Conservation (phyloP, 2,113 vertebrate genomes). For the Embiotoca jacksoni region DNA sequence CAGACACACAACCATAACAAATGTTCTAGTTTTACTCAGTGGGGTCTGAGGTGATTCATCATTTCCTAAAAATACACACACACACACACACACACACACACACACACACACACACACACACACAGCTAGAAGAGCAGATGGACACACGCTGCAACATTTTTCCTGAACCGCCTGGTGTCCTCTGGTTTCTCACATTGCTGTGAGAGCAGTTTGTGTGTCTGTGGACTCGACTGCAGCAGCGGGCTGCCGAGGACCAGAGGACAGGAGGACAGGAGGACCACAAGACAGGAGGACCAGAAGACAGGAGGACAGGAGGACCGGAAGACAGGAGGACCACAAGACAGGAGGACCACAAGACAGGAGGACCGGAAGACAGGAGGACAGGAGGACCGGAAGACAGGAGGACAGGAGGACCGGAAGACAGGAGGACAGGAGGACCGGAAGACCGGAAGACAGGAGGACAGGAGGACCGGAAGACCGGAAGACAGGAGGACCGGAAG, state of each 20-base stretch:
- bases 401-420: too few species aligned
- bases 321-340: too few species aligned
- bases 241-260: background rate
- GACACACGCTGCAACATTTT: background rate
- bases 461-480: too few species aligned
- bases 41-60: conserved; percentile 53
- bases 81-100: conserved; percentile 3
- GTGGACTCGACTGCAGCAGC: conserved; percentile 30
- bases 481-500: too few species aligned
- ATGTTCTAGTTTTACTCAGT: conserved; percentile 32
- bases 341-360: too few species aligned
- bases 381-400: too few species aligned
- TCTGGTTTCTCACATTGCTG: conserved; percentile 28
- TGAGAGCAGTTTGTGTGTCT: conserved; percentile 40
- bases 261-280: too few species aligned
- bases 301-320: too few species aligned
- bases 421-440: too few species aligned
- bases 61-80: conserved; percentile 22
- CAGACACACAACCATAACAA: conserved; percentile 15
- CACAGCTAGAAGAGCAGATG: conserved; percentile 5
- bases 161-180: conserved; percentile 29
- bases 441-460: too few species aligned
- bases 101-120: conserved; percentile 9
- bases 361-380: too few species aligned
- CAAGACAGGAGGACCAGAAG: too few species aligned